Percentiles rank a stretch among this genome's conserved stretches.
Conservation (phyloP, 2,797 vertebrate genomes). For the Smutsia temminckii region DNA sequence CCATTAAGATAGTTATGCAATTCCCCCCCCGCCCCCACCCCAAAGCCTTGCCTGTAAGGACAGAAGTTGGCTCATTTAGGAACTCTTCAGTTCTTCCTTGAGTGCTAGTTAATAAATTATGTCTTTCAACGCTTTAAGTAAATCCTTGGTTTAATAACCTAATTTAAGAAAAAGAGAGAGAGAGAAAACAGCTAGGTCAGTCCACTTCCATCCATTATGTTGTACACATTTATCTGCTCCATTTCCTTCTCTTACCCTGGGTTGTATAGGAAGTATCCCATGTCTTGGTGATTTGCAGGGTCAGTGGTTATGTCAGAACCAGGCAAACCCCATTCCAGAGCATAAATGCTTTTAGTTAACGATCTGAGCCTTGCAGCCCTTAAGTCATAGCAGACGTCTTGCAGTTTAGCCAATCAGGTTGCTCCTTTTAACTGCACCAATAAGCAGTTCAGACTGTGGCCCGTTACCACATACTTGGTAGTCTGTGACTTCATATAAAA, state of each 20-base stretch:
- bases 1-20: background rate
- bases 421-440: background rate
- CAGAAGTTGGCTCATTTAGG: background rate
- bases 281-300: background rate
- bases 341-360: background rate
- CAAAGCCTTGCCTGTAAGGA: slow-evolving; percentile 30
- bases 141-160: slow-evolving; percentile 26
- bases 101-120: slow-evolving; percentile 23
- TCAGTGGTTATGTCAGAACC: background rate
- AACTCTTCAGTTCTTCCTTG: slow-evolving; percentile 20
- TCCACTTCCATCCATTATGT: background rate
- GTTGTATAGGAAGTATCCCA: background rate
- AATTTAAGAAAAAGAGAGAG: background rate
- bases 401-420: background rate
- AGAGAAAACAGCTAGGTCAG: background rate
- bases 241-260: background rate
- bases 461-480: background rate
- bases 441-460: background rate
- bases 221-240: background rate
- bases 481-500: background rate
- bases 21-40: background rate
- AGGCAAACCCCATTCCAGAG: background rate
- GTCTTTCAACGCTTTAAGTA: slow-evolving; percentile 30
- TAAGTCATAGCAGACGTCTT: background rate
- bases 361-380: background rate